These are phyloP conservation scores for Plagodis pulveraria DNA, from an alignment of 2,888 invertebrate species.

Conservation along the genomic window DNA sequence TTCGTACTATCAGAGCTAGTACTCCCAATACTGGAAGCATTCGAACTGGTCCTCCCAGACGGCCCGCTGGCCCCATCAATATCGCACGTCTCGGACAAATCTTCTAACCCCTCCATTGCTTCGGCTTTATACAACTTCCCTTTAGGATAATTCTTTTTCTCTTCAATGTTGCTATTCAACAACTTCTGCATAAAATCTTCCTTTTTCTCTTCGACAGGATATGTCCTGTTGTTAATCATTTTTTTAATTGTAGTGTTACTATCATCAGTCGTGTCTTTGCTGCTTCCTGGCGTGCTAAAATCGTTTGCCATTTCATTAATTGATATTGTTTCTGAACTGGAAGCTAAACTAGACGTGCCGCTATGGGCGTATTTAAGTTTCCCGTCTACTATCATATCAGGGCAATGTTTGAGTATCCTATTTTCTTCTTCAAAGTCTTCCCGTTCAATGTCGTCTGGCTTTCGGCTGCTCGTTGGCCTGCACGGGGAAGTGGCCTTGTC, in stretches of 20 bases:
- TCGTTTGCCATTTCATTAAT: slow-evolving; percentile 61
- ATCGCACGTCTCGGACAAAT: slow-evolving; percentile 58
- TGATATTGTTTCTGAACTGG: slow-evolving; percentile 76
- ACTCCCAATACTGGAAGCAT: slow-evolving; percentile 72
- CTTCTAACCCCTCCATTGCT: slow-evolving; percentile 36
- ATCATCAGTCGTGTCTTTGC: slow-evolving; percentile 67
- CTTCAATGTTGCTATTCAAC: slow-evolving; percentile 65
- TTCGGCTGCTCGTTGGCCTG: slow-evolving; percentile 50
- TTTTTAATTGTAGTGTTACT: slow-evolving; percentile 71
- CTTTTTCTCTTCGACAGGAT: slow-evolving; percentile 54
- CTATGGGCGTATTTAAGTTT: slow-evolving; percentile 68
- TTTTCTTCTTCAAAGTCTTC: slow-evolving; percentile 80
- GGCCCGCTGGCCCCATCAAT: slow-evolving; percentile 56
- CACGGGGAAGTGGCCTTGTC: slow-evolving; percentile 49
- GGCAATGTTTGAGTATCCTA: slow-evolving; percentile 71
- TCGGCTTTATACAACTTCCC: slow-evolving; percentile 75
- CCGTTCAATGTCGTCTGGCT: slow-evolving; percentile 73
- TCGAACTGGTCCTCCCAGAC: slow-evolving; percentile 68
- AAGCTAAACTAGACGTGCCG: slow-evolving; percentile 69
- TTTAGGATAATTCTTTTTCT: slow-evolving; percentile 73
- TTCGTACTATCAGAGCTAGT: slow-evolving; percentile 69
- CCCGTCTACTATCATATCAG: slow-evolving; percentile 69
- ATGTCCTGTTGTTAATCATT: slow-evolving; percentile 55
- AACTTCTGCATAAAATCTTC: slow-evolving; percentile 78
- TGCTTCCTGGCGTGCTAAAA: slow-evolving; percentile 71